These are phyloP conservation scores for Misgurnus mizolepis DNA, from an alignment of 2,113 vertebrate genomes.

Conservation along the genomic window DNA sequence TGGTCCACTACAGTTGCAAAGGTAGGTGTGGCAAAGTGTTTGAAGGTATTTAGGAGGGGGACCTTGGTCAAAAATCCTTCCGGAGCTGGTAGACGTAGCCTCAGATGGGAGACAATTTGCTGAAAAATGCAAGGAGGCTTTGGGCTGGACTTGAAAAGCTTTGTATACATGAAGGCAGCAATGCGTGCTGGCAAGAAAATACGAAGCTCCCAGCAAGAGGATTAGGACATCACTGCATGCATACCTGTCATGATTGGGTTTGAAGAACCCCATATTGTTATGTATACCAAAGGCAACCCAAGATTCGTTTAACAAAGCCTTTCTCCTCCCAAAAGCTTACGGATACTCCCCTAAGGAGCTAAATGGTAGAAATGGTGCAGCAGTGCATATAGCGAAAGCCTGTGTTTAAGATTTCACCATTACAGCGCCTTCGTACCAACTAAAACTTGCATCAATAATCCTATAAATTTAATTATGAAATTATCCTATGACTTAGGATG, in stretches of 20 bases:
- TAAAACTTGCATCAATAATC: not conserved
- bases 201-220: constrained; percentile 80
- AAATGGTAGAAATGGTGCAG: constrained; percentile 36
- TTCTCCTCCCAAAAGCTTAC: constrained; percentile 75
- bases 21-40: constrained; percentile 99
- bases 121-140: constrained; percentile 56
- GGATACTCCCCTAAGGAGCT: constrained; percentile 81
- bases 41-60: constrained; percentile 76
- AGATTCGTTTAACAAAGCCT: constrained; percentile 84
- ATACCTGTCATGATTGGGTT: constrained; percentile 70
- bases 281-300: constrained; percentile 63
- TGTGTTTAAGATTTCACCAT: constrained; percentile 22
- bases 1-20: constrained; percentile 80
- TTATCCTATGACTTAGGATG: not conserved
- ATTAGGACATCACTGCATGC: constrained; percentile 86
- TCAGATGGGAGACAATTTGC: constrained; percentile 83
- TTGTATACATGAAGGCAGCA: constrained; percentile 67
- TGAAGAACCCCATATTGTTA: constrained; percentile 61
- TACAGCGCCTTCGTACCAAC: constrained; percentile 1
- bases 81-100: constrained; percentile 84
- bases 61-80: constrained; percentile 99
- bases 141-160: constrained; percentile 65
- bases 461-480: constrained; percentile 7
- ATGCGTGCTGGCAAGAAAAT: constrained; percentile 74
- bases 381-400: constrained; percentile 20